A percentile compares a stretch with the other conserved stretches of the same genome.
Evolutionary conservation across 2,888 invertebrate species (phyloP).

Genomic region (Nudaria mundana): DNA sequence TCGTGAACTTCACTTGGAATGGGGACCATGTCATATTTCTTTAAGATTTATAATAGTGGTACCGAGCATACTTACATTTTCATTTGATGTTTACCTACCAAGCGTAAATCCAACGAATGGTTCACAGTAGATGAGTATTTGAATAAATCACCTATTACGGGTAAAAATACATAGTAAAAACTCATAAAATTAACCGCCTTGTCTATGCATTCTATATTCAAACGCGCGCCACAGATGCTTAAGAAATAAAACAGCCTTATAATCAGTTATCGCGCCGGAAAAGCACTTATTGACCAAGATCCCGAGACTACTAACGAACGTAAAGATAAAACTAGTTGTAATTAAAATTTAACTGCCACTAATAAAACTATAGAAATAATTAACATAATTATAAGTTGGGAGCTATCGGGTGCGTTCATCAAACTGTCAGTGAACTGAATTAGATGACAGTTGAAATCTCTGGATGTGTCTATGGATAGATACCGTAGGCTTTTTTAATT

Average conservation of each 20-base stretch:
- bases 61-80: too few species aligned
- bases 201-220: conserved; percentile 9
- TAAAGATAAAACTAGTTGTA: conserved; percentile 32
- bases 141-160: too few species aligned
- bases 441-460: conserved; percentile 26
- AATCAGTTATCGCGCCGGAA: conserved; percentile 29
- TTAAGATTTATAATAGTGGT: too few species aligned
- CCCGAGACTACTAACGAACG: conserved; percentile 24
- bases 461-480: conserved; percentile 4
- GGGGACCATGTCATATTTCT: too few species aligned
- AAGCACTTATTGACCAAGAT: conserved; percentile 22
- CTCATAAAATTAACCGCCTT: conserved; percentile 6
- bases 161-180: too few species aligned
- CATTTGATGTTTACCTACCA: too few species aligned
- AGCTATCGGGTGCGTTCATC: conserved; percentile 30
- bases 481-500: conserved; percentile 3
- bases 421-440: conserved; percentile 22
- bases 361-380: conserved; percentile 37
- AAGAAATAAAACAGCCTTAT: conserved; percentile 5
- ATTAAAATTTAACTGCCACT: conserved; percentile 35
- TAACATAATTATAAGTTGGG: conserved; percentile 34
- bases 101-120: too few species aligned
- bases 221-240: conserved; percentile 5
- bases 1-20: too few species aligned
- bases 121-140: too few species aligned